Percentiles rank a stretch among this genome's conserved stretches.
Evolutionary conservation across 1,140 invertebrate species (phyloP).

Genomic region (Caerostris darwini): DNA sequence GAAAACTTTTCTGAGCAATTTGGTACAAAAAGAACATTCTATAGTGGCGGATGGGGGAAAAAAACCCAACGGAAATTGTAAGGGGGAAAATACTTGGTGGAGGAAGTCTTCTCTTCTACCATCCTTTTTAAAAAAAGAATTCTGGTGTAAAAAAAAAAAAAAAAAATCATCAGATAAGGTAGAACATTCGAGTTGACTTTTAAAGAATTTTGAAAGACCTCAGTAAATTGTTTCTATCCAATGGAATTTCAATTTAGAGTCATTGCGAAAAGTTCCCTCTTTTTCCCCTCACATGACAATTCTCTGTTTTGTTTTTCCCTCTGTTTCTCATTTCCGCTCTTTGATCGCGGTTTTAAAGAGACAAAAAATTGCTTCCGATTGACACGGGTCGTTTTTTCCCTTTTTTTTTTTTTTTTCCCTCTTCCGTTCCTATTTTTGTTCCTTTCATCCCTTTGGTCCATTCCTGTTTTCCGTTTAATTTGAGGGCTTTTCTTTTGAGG

Average conservation of each 20-base stretch:
- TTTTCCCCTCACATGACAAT: slow-evolving; percentile 30
- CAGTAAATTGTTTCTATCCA: slow-evolving; percentile 63
- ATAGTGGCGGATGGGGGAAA: no score
- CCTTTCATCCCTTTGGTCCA: not conserved
- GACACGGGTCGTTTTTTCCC: not conserved
- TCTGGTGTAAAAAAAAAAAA: not conserved
- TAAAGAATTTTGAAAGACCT: slow-evolving; percentile 62
- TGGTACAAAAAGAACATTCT: not conserved
- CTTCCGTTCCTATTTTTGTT: not conserved
- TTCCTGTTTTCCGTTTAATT: not conserved
- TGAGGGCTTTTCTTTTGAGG: not conserved
- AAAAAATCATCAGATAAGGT: not conserved
- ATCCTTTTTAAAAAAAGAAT: not conserved
- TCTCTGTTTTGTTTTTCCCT: slow-evolving; percentile 17
- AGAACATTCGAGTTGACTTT: slow-evolving; percentile 26
- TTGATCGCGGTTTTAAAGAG: slow-evolving; percentile 17
- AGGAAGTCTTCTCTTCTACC: no score
- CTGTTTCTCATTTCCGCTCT: slow-evolving; percentile 63
- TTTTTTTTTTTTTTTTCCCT: not conserved
- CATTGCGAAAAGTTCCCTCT: slow-evolving; percentile 43
- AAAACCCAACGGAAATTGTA: no score
- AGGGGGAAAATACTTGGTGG: no score
- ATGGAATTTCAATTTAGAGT: slow-evolving; percentile 69
- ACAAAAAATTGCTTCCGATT: slow-evolving; percentile 2
- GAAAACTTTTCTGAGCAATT: no score